A percentile compares a stretch with the other conserved stretches of the same genome.
phyloP scores from a whole-genome alignment of 2,113 vertebrate genomes.

The Mustela lutreola region DNA sequence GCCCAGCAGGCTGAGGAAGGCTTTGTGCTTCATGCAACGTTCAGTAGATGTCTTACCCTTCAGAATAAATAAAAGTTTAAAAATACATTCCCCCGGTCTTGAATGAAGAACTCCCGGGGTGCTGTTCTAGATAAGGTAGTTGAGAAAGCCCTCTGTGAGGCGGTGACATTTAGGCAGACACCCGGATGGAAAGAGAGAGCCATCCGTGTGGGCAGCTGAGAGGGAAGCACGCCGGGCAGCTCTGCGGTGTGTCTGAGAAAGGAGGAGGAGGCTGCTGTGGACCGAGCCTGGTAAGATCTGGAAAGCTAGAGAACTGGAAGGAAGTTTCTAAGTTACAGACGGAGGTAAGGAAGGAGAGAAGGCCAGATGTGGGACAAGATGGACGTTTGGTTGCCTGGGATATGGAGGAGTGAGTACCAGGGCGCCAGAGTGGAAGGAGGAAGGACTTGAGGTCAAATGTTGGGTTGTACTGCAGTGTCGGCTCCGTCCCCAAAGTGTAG shows the following conservation, averaged over 20 bases:
- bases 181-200: neutral
- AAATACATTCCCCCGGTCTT: neutral
- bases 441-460: neutral
- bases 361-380: neutral
- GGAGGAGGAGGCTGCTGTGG: neutral
- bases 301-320: neutral
- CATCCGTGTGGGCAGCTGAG: neutral
- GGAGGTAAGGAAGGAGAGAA: neutral
- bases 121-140: neutral
- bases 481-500: neutral
- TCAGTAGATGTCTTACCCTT: neutral
- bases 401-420: neutral
- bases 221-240: neutral
- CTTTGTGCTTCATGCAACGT: neutral
- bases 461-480: accelerated
- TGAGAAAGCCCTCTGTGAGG: neutral
- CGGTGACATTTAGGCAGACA: neutral
- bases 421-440: neutral
- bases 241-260: neutral
- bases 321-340: neutral
- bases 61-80: neutral
- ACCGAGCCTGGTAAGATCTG: neutral
- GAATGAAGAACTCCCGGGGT: neutral
- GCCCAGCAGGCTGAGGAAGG: neutral
- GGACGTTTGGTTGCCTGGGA: neutral